Base-by-base conservation (phyloP, 2,888 invertebrate species). In the Caenorhabditis auriculariae region DNA sequence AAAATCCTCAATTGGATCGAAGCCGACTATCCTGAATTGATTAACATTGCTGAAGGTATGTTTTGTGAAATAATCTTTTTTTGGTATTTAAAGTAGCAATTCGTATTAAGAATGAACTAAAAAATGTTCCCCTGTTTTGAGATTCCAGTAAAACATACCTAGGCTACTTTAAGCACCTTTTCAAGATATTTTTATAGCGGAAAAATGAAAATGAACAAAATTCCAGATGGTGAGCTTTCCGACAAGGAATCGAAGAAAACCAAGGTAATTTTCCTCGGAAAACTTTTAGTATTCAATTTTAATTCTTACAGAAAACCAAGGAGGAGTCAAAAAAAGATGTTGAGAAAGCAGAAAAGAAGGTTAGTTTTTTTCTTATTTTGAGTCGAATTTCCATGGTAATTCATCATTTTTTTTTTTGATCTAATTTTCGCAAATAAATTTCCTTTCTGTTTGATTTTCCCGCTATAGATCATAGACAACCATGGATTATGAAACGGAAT, bases 1-100 rank as follows among this genome's bases (percentile, higher is more conserved):
- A 66, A 69, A 54, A 71, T 73, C 27, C 63, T 73, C 24, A 53
- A 66, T 44, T 62, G 58, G 61, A 73, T 73, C 43, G 73, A 73
- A 42, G 62, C 51, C 5, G 71, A 73, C 55, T 66, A 69, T 38
- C 71, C 69, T 6, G 69, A 73, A 32, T 47, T 73, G 32, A 43
- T 73, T 15, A 62, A 57, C 1, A 41, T 64, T n/a, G 49, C 63
- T 12, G 71, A 71, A 62, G 71, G 71, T 69, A 35, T 19, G 35
- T 23, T 37, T 19, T 23, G 6, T 41, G 23, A 28, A 9, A 21
- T 26, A 12, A 15, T 12, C 7, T 44, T 17, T 28, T 17, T 27
- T 19, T 12, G 35, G 9, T 37, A 44, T 44, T 43, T 19, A 17
- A 42, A 28, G 24, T 12, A 15, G n/a, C 4, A 28, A 28, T 27